Base-by-base conservation (phyloP, 2,888 invertebrate genomes). In the Sinopyrophorus schimmeli region DNA sequence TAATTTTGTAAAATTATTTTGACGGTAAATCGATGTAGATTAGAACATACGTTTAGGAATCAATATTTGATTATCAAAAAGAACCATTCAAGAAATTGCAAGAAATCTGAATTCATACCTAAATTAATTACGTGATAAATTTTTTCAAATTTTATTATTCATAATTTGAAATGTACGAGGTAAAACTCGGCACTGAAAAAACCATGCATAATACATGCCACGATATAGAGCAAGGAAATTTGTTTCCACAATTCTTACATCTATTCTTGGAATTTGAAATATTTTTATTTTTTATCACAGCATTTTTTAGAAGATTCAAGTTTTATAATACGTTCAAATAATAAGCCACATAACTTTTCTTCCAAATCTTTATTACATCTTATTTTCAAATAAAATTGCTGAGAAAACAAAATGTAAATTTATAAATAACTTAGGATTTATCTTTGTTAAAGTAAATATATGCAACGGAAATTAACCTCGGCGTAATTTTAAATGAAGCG, bases 111-210 rank as follows among this genome's bases (percentile, higher is more conserved):
- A 23, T 9, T 23, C 9, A 9, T 9, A 2, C 23, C n/a, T 3
- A 23, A 23, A 23, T 9, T 9, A 3, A 7, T 18, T 28, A 39
- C 18, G 20, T 12, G n/a, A 35, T 35, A 23, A 35, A 35, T 35
- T 24, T 24, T 35, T 35, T 35, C n/a, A n/a, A 39, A 18, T 24
- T 28, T 39, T 28, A 39, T 39, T 39, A 39, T 12, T 39, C 28
- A 20, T 28, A 39, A 39, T 28, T 17, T 39, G 28, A 39, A 39
- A 39, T 39, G 39, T 28, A 28, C 21, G 39, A n/a, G 10, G 39
- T 28, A 10, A 16, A 27, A 39, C 28, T 39, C 28, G 39, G 39
- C 28, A 28, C 28, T 27, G 18, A 27, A 11, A 10, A 20, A 18
- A 18, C 3, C 39, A 39, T 39, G 39, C 39, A 39, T 39, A 28